A percentile compares a stretch with the other conserved stretches of the same genome.
Conservation (phyloP, 2,888 invertebrate species). For the Agonopterix subpropinquella region DNA sequence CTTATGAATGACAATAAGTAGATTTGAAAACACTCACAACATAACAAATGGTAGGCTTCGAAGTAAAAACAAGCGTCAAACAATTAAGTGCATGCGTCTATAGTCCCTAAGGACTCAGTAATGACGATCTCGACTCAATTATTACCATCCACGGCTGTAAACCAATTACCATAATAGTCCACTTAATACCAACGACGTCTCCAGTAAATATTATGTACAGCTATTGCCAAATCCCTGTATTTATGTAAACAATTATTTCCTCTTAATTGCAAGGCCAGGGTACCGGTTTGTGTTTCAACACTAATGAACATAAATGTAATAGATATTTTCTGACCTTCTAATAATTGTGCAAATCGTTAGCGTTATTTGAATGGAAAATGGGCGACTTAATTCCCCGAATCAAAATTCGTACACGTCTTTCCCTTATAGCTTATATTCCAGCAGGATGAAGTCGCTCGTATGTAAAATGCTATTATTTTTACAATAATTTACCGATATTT, state of each 20-base stretch:
- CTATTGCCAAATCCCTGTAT: slow-evolving; percentile 54
- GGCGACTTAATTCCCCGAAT: not conserved
- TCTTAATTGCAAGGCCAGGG: slow-evolving; percentile 59
- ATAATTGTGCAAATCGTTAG: slow-evolving; percentile 44
- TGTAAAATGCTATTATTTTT: too few relatives aligned
- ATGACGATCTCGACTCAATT: slow-evolving; percentile 45
- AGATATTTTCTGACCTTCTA: slow-evolving; percentile 65
- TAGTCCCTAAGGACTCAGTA: slow-evolving; percentile 24
- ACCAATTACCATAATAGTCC: slow-evolving; percentile 63
- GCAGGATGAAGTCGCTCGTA: too few relatives aligned
- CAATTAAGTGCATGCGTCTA: slow-evolving; percentile 4
- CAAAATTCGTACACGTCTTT: not conserved
- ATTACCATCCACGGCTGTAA: slow-evolving; percentile 40
- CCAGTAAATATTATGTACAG: slow-evolving; percentile 52
- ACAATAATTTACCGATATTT: too few relatives aligned
- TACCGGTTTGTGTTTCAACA: slow-evolving; percentile 47
- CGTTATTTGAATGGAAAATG: slow-evolving; percentile 33
- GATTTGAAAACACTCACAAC: too few relatives aligned
- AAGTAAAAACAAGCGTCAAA: slow-evolving; percentile 3
- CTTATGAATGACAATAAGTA: too few relatives aligned
- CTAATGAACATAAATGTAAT: slow-evolving; percentile 70
- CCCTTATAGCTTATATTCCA: too few relatives aligned
- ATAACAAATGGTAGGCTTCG: too few relatives aligned
- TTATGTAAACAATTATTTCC: slow-evolving; percentile 66
- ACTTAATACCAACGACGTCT: slow-evolving; percentile 53